These are phyloP conservation scores for Rhopilema esculentum DNA, from an alignment of 30 jellyfish, hydroid and myxozoan species.

Conservation along the genomic window DNA sequence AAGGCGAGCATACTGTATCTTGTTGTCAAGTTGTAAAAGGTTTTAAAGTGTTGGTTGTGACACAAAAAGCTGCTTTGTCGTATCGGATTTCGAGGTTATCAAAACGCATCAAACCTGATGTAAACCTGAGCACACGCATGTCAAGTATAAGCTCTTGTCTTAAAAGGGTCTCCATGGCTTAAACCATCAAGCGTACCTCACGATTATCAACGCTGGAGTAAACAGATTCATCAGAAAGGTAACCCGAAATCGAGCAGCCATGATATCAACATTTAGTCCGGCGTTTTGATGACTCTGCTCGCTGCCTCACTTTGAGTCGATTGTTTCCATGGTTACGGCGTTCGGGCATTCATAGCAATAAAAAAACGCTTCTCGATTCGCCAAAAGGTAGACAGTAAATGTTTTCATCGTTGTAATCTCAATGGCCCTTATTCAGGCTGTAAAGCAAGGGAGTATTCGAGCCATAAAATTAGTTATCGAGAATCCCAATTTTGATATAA, in stretches of 20 bases:
- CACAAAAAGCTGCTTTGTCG: not conserved
- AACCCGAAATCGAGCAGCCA: not conserved
- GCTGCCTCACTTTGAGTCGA: too few species aligned
- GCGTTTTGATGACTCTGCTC: not conserved
- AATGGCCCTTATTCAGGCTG: constrained; percentile 42
- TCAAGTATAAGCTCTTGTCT: not conserved
- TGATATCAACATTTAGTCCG: not conserved
- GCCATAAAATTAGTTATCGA: constrained; percentile 17
- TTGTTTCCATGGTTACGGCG: not conserved
- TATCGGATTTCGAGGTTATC: not conserved
- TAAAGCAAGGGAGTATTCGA: constrained; percentile 50
- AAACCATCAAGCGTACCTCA: not conserved
- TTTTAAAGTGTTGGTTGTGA: not conserved
- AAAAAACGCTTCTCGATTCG: too few species aligned
- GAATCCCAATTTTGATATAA: not conserved
- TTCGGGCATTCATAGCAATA: not conserved
- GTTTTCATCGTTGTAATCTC: not conserved
- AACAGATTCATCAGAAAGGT: not conserved
- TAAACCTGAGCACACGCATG: not conserved
- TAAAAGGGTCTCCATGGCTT: not conserved
- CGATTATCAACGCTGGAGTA: not conserved
- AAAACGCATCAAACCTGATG: not conserved
- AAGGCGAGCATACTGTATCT: too few species aligned
- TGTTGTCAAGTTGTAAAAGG: not conserved
- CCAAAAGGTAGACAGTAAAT: not conserved